Evolutionary conservation across 2,797 vertebrate species (phyloP).

Genomic region (Cynodonichthys magdalenae): DNA sequence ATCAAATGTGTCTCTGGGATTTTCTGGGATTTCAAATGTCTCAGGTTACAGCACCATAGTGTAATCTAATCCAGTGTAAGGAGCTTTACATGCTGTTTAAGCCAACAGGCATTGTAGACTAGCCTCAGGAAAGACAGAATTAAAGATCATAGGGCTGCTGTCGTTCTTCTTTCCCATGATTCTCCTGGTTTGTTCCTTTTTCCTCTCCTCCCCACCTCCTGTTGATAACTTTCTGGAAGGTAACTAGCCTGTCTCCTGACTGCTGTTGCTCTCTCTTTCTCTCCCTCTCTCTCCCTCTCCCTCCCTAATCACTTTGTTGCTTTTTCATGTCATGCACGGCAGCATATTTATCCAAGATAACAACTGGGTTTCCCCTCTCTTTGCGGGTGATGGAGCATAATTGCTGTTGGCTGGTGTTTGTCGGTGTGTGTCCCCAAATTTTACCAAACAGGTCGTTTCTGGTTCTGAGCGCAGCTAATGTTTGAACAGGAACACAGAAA

Average conservation of each 20-base stretch:
- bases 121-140: slow-evolving; percentile 61
- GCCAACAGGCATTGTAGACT: slow-evolving; percentile 51
- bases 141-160: slow-evolving; percentile 50
- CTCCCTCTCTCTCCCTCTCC: slow-evolving; percentile 6
- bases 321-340: slow-evolving; percentile 77
- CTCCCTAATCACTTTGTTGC: slow-evolving; percentile 68
- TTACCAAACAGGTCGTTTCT: slow-evolving; percentile 32
- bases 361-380: slow-evolving; percentile 72
- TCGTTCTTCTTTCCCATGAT: slow-evolving; percentile 53
- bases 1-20: neutral
- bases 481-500: slow-evolving; percentile 49
- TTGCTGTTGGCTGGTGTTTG: slow-evolving; percentile 56
- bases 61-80: neutral
- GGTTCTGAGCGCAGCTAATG: slow-evolving; percentile 34
- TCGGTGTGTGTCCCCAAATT: slow-evolving; percentile 40
- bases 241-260: slow-evolving; percentile 35
- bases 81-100: slow-evolving; percentile 39
- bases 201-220: slow-evolving; percentile 46
- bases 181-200: slow-evolving; percentile 50
- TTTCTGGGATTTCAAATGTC: neutral
- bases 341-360: slow-evolving; percentile 81
- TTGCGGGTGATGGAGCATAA: slow-evolving; percentile 76
- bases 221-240: slow-evolving; percentile 48
- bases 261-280: slow-evolving; percentile 38
- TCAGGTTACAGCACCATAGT: neutral